Evolutionary conservation across 2,797 vertebrate species (phyloP).

Genomic region (Anniella stebbinsi): DNA sequence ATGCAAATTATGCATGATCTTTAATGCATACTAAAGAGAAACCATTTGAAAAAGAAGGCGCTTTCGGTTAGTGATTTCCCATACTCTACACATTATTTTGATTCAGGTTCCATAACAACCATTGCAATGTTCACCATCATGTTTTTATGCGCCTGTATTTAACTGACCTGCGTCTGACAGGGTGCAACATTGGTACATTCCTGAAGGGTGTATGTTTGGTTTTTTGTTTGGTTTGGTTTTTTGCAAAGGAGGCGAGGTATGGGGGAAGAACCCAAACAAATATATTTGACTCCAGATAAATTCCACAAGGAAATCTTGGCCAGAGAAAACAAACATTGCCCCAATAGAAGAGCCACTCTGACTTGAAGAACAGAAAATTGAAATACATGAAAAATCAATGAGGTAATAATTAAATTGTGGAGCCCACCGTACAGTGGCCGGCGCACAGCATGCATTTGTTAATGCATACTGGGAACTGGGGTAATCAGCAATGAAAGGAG

Average conservation of each 20-base stretch:
- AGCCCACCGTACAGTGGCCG: slow-evolving; percentile 68
- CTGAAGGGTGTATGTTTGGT: slow-evolving; percentile 46
- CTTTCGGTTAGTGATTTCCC: slow-evolving; percentile 68
- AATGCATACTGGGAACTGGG: slow-evolving; percentile 72
- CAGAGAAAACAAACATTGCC: slow-evolving; percentile 75
- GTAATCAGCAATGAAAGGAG: slow-evolving; percentile 77
- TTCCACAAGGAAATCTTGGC: slow-evolving; percentile 77
- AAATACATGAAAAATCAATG: slow-evolving; percentile 87
- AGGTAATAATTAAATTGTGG: slow-evolving; percentile 84
- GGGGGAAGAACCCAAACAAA: slow-evolving; percentile 36
- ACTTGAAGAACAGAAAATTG: slow-evolving; percentile 81
- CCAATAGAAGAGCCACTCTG: slow-evolving; percentile 73
- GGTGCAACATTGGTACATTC: slow-evolving; percentile 60
- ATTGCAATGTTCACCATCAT: slow-evolving; percentile 49
- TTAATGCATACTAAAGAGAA: slow-evolving; percentile 81
- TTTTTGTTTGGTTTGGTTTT: slow-evolving; percentile 1
- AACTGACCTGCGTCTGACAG: slow-evolving; percentile 54
- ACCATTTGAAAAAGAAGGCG: slow-evolving; percentile 73
- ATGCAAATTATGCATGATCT: slow-evolving; percentile 84
- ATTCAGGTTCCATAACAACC: slow-evolving; percentile 61
- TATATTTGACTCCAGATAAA: slow-evolving; percentile 72
- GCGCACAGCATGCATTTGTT: slow-evolving; percentile 77
- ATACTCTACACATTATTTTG: slow-evolving; percentile 65
- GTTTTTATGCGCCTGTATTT: slow-evolving; percentile 43
- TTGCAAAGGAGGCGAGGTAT: not conserved